These are phyloP conservation scores for Tetramorium parvispinum DNA, from an alignment of 1,140 invertebrate species.

Conservation along the genomic window DNA sequence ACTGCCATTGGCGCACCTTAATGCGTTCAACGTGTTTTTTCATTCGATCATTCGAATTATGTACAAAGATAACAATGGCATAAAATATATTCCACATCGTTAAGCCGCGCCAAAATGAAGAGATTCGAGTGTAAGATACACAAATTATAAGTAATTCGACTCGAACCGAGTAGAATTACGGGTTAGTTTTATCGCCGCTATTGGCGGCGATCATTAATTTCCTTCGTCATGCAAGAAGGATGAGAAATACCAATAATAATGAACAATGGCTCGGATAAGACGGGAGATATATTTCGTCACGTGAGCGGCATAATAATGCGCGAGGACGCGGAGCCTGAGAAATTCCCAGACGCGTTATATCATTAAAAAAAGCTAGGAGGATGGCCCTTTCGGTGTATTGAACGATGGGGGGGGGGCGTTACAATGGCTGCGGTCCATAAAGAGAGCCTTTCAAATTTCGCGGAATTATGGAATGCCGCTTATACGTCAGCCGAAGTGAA, in stretches of 20 bases:
- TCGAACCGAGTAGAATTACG: background rate
- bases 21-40: background rate
- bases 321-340: slow-evolving; percentile 27
- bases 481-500: slow-evolving; percentile 41
- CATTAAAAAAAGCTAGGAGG: slow-evolving; percentile 30
- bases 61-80: background rate
- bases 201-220: background rate
- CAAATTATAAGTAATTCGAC: too few species aligned
- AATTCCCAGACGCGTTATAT: slow-evolving; percentile 31
- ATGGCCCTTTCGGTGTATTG: slow-evolving; percentile 33
- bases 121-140: background rate
- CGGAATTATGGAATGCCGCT: slow-evolving; percentile 47
- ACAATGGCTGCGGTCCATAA: slow-evolving; percentile 41
- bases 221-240: background rate
- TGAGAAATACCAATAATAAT: slow-evolving; percentile 20
- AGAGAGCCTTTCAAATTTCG: slow-evolving; percentile 52
- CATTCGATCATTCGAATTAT: background rate
- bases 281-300: slow-evolving; percentile 24
- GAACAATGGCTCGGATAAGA: slow-evolving; percentile 6
- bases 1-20: background rate
- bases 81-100: background rate
- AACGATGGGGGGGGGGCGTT: slow-evolving; percentile 48
- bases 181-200: background rate
- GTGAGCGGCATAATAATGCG: slow-evolving; percentile 9
- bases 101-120: background rate